Conservation (phyloP, 2,113 vertebrate species). For the Pyrgilauda ruficollis region DNA sequence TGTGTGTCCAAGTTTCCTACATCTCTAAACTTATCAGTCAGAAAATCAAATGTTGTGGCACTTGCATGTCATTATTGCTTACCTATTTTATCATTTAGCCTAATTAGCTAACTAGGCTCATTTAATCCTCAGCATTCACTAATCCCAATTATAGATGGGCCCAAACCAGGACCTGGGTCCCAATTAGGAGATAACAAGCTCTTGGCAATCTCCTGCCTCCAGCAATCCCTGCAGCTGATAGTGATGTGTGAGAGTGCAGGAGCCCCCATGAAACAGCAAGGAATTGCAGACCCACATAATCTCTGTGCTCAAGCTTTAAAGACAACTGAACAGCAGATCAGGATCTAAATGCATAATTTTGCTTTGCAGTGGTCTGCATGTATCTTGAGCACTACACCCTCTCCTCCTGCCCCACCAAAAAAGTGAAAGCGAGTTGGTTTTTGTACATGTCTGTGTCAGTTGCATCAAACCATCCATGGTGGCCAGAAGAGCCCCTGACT, state of each 20-base stretch:
- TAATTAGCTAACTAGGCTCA: background rate
- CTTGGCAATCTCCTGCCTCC: background rate
- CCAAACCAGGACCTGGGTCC: background rate
- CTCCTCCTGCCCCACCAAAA: fast-evolving
- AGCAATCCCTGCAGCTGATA: background rate
- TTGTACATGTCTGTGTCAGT: background rate
- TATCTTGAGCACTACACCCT: fast-evolving
- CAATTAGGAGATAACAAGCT: background rate
- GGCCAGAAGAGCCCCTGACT: background rate
- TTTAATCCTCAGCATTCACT: background rate
- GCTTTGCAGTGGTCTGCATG: background rate
- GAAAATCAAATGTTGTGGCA: background rate
- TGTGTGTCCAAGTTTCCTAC: background rate
- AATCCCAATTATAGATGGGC: background rate
- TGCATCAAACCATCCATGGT: background rate
- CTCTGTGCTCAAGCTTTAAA: background rate
- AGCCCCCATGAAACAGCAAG: background rate
- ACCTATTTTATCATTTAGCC: background rate
- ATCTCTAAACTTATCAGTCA: background rate
- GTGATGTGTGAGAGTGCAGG: background rate
- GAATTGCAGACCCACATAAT: background rate
- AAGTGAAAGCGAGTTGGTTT: background rate
- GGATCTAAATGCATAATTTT: background rate
- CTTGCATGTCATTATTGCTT: background rate
- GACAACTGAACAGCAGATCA: background rate